A percentile compares a stretch with the other conserved stretches of the same genome.
These are phyloP conservation scores for Triplophysa tibetana DNA, from an alignment of 2,113 vertebrate genomes.

Conservation along the genomic window DNA sequence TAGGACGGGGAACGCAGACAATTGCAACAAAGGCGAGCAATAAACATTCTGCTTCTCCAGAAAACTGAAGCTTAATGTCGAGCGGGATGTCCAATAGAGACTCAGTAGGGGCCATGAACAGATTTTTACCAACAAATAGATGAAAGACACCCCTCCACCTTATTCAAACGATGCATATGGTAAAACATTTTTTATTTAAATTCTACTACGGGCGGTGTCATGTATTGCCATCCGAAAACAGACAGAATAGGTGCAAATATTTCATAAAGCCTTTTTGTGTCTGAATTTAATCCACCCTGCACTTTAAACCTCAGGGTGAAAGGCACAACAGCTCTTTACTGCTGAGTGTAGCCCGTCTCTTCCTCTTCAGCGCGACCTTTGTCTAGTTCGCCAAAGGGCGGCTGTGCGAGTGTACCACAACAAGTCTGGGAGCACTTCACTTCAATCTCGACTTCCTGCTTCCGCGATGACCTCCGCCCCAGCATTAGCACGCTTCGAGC, in stretches of 20 bases:
- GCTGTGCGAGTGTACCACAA: slow-evolving; percentile 22
- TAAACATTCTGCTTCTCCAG: slow-evolving; percentile 76
- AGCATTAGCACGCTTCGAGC: background rate
- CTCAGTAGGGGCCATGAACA: slow-evolving; percentile 56
- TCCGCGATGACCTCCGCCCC: slow-evolving; percentile 34
- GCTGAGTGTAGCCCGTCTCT: slow-evolving; percentile 37
- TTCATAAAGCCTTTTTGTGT: background rate
- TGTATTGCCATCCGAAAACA: background rate
- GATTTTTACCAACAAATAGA: slow-evolving; percentile 57
- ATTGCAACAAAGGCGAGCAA: slow-evolving; percentile 80
- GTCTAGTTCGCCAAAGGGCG: slow-evolving; percentile 24
- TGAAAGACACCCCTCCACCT: slow-evolving; percentile 35
- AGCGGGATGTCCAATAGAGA: slow-evolving; percentile 47
- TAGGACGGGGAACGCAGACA: slow-evolving; percentile 66
- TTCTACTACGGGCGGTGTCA: background rate
- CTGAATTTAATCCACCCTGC: slow-evolving; percentile 43
- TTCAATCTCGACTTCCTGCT: slow-evolving; percentile 42
- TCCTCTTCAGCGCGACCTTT: slow-evolving; percentile 32
- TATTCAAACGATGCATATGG: background rate
- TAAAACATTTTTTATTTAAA: background rate
- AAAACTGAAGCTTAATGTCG: slow-evolving; percentile 62
- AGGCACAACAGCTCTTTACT: slow-evolving; percentile 56
- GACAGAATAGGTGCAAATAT: background rate
- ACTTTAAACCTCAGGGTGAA: slow-evolving; percentile 52
- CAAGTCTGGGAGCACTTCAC: slow-evolving; percentile 37